These are phyloP conservation scores for Trichacis sp. DNA, from an alignment of 2,888 invertebrate species.

Conservation along the genomic window DNA sequence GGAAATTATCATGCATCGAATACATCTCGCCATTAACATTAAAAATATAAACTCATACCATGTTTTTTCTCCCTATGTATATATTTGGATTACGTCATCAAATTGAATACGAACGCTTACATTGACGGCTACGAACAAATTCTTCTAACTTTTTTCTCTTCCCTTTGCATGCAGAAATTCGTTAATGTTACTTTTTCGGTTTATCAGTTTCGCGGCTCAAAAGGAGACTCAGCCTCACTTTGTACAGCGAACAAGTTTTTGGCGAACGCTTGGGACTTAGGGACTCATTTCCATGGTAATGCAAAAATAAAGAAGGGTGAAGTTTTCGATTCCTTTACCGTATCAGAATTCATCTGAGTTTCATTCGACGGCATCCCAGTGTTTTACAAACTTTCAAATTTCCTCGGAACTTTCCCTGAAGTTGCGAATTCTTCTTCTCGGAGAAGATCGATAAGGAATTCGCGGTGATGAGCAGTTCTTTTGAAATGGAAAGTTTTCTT, in stretches of 20 bases:
- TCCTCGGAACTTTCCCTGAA: neutral
- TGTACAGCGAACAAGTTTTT: neutral
- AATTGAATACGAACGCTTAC: neutral
- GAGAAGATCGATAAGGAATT: neutral
- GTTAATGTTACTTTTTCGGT: neutral
- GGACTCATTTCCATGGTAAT: constrained; percentile 1
- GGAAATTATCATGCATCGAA: no score
- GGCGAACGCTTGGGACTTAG: neutral
- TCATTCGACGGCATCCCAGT: neutral
- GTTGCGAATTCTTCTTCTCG: neutral
- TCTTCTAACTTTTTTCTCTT: neutral
- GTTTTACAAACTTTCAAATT: constrained; percentile 6
- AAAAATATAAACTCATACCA: no score
- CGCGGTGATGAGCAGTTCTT: neutral
- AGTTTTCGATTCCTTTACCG: neutral
- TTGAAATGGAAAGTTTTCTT: neutral
- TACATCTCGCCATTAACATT: no score
- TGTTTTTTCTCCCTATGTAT: no score
- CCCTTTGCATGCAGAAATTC: neutral
- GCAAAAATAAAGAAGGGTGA: neutral
- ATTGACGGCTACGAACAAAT: neutral
- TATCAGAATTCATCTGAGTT: constrained; percentile 7
- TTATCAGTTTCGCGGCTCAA: neutral
- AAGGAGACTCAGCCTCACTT: neutral
- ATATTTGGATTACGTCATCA: constrained; percentile 71